phyloP scores from a whole-genome alignment of 2,888 invertebrate genomes.

The Parascotia fuliginaria region DNA sequence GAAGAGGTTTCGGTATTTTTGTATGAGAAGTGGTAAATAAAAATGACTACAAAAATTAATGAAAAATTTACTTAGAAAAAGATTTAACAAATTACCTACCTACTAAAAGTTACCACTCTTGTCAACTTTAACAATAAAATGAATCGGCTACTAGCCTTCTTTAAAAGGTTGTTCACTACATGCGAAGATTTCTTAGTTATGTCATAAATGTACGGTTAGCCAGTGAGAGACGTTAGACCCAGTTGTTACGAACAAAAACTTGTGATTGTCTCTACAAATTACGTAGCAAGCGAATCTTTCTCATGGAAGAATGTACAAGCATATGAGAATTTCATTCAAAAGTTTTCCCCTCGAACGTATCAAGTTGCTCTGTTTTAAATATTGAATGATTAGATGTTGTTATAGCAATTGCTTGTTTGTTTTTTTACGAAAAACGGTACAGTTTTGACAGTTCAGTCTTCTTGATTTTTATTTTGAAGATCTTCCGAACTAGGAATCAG shows the following conservation, averaged over 20 bases:
- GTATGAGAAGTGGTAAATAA: too few species aligned
- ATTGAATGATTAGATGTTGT: neutral
- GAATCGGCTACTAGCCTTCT: neutral
- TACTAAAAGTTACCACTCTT: too few species aligned
- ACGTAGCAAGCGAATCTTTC: constrained; percentile 45
- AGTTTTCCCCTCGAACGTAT: constrained; percentile 26
- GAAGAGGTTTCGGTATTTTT: too few species aligned
- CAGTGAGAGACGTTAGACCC: constrained; percentile 33
- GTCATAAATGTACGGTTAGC: constrained; percentile 35
- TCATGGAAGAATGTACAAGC: constrained; percentile 30
- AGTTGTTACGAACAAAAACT: constrained; percentile 38
- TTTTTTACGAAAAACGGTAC: too few species aligned
- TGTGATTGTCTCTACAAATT: constrained; percentile 37
- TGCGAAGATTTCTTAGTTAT: constrained; percentile 38
- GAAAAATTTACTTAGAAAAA: too few species aligned
- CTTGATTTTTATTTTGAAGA: too few species aligned
- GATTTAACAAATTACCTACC: too few species aligned
- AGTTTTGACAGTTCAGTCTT: too few species aligned
- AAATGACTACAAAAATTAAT: too few species aligned
- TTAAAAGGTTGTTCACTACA: constrained; percentile 1
- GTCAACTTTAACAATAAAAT: neutral
- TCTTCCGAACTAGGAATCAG: too few species aligned
- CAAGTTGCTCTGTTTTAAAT: neutral
- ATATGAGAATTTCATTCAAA: constrained; percentile 38
- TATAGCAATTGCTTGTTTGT: too few species aligned